These are phyloP conservation scores for Dryomyza anilis DNA, from an alignment of 2,888 invertebrate species.

Conservation along the genomic window DNA sequence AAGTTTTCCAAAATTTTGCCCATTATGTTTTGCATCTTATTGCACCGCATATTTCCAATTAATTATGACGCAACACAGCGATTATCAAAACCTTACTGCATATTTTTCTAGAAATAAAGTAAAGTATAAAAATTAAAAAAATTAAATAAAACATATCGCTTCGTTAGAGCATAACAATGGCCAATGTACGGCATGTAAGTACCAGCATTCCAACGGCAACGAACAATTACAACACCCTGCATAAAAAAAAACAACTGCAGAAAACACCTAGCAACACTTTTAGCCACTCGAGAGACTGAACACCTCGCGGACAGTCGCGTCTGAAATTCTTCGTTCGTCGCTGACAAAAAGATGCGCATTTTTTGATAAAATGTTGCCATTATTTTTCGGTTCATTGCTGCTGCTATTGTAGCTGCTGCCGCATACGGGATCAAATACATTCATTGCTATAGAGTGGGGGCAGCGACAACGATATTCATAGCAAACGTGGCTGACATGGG, in stretches of 20 bases:
- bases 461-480: too few relatives aligned
- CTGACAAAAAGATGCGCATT: conserved; percentile 41
- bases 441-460: too few relatives aligned
- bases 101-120: too few relatives aligned
- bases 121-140: too few relatives aligned
- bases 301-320: conserved; percentile 14
- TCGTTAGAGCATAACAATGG: conserved; percentile 6
- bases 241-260: background rate
- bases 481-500: too few relatives aligned
- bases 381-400: background rate
- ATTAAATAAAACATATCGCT: too few relatives aligned
- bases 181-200: conserved; percentile 1
- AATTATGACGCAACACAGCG: too few relatives aligned
- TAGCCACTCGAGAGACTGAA: background rate
- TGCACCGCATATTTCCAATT: too few relatives aligned
- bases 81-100: too few relatives aligned
- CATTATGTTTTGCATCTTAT: too few relatives aligned
- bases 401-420: background rate
- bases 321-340: conserved; percentile 19
- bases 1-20: too few relatives aligned
- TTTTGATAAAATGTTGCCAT: conserved; percentile 34
- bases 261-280: background rate
- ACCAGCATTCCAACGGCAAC: conserved; percentile 11
- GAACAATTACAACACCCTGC: background rate
- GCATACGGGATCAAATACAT: too few relatives aligned